Base-by-base conservation (phyloP, 1,140 invertebrate genomes). In the Bombus pascuorum region DNA sequence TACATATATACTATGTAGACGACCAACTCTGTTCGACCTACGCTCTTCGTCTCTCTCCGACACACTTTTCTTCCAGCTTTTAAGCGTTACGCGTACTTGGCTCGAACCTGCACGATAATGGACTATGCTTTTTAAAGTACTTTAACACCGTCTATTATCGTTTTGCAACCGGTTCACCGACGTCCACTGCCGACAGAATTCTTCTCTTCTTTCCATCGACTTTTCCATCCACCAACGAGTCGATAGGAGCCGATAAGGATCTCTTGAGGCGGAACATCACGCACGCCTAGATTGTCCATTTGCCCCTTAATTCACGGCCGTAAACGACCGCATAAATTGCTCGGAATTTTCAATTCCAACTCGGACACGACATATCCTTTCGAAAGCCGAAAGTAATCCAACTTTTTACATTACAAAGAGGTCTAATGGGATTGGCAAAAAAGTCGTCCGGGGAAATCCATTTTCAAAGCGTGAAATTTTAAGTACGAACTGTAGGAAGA, bases 61-160 rank as follows among this genome's bases (percentile, higher is more conserved):
- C 79, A 59, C 34, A 80, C 32, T 82, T 78, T 75, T 62, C 81
- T 70, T 75, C 81, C n/a, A 72, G 75, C 87, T 88, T 88, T 88
- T 88, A 88, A 88, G 80, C 87, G 79, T 78, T 71, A 71, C 85
- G 65, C 71, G 81, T 81, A 83, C 87, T 83, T 86, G 84, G 78
- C 85, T 79, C 79, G 57, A 34, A 79, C 72, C 25, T 53, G 79
- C 85, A 34, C 84, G 87, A 83, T 88, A 88, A 88, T 88, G 87
- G 87, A 75, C 87, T 73, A 78, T 47, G 80, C 87, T 88, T 88
- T 88, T 86, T 82, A 83, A 86, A 88, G 87, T 83, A 74, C 87
- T 79, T 73, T 88, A 86, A 88, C 74, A 86, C 84, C 84, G 79
- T 77, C 86, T 79, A 81, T 87, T 87, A 87, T 85, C 86, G 86